Base-by-base conservation (phyloP, 2,797 vertebrate species). In the Brachyalestes nurse region DNA sequence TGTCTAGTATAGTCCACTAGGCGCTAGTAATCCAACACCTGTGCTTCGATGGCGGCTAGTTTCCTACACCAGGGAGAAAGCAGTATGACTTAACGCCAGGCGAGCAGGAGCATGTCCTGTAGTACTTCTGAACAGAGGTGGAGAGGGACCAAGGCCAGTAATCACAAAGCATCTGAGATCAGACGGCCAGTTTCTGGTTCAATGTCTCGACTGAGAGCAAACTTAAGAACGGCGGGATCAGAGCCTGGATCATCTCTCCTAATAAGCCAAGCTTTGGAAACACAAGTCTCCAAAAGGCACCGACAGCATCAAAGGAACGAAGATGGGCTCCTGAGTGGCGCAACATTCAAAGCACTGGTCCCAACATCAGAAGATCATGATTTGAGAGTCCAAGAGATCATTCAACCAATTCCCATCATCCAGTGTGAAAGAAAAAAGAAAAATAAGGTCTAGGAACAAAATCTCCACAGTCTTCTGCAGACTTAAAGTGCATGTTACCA, bases 101-200 rank as follows among this genome's bases (percentile, higher is more conserved):
- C n/a, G 55, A 53, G 45, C 66, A 34, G 19, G 21, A 65, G 72
- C 80, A 77, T 67, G 34, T 77, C 85, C 69, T 72, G 78, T 23
- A 62, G 66, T 60, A 38, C 67, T 67, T 74, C 71, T 80, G 71
- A 77, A 78, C 34, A 78, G 17, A 25, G 70, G 60, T 70, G 77
- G 73, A 70, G 72, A 75, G 55, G 38, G 25, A 19, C 53, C 42
- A 25, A 42, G n/a, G 42, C 58, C 47, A 5, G 17, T 28, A 75
- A 10, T 81, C 65, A 28, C 64, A 71, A 55, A 64, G n/a, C 45
- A 45, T 12, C n/a, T 6, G 45, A 76, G 25, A 81, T 74, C 51
- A 72, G 53, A 34, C 47, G 17, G 65, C 58, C 49, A 9, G 66
- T 71, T 49, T 75, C 78, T 83, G 73, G 60, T 38, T 75, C 49